These are phyloP conservation scores for Corapipo altera DNA, from an alignment of 2,113 vertebrate species.

Conservation along the genomic window DNA sequence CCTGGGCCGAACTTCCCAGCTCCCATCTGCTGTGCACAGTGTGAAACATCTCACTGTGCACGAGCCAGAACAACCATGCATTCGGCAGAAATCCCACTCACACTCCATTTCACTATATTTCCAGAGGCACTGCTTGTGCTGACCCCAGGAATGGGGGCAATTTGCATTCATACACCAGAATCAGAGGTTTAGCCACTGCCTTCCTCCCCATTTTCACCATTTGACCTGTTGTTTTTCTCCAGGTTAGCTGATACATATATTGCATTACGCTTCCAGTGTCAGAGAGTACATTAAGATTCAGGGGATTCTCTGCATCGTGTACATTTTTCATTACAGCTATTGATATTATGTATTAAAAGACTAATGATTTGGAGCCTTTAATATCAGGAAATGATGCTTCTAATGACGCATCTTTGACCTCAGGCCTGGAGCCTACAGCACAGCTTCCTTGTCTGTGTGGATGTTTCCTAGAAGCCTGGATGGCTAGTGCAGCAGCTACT, in stretches of 20 bases:
- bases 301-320: not conserved
- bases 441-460: not conserved
- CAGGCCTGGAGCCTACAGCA: not conserved
- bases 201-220: slow-evolving; percentile 13
- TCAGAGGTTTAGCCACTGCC: not conserved
- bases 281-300: slow-evolving; percentile 47
- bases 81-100: slow-evolving; percentile 10
- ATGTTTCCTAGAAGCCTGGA: slow-evolving; percentile 22
- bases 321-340: slow-evolving; percentile 53
- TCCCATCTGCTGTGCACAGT: slow-evolving; percentile 53
- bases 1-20: slow-evolving; percentile 11
- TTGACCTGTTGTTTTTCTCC: slow-evolving; percentile 10
- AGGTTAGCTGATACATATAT: not conserved
- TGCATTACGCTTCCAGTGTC: not conserved
- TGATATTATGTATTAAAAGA: slow-evolving; percentile 63
- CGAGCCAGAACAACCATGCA: not conserved
- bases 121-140: slow-evolving; percentile 6
- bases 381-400: slow-evolving; percentile 50
- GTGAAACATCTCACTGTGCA: slow-evolving; percentile 5
- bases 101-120: not conserved
- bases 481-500: not conserved
- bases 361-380: slow-evolving; percentile 52
- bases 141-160: not conserved
- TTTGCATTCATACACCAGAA: not conserved
- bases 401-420: slow-evolving; percentile 58